These are phyloP conservation scores for Eupeodes luniger DNA, from an alignment of 2,888 invertebrate genomes.

Conservation along the genomic window DNA sequence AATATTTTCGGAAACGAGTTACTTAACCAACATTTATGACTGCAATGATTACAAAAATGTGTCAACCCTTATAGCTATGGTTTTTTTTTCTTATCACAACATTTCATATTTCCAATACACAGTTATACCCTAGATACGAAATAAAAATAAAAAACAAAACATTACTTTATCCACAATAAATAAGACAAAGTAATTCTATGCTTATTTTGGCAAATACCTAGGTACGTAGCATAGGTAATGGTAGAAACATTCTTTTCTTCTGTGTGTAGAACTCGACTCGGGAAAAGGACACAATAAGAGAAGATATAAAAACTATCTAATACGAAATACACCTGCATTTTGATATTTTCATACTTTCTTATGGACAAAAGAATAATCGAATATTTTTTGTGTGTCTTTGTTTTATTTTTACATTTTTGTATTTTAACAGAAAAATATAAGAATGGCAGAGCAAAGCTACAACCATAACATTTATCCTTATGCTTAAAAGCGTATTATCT, in stretches of 20 bases:
- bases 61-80: conserved; percentile 11
- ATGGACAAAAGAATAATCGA: conserved; percentile 69
- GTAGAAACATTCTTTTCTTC: no score
- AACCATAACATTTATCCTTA: conserved; percentile 72
- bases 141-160: conserved; percentile 44
- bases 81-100: conserved; percentile 47
- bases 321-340: conserved; percentile 64
- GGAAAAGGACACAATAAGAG: conserved; percentile 4
- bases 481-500: conserved; percentile 76
- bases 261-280: not conserved
- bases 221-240: not conserved
- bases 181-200: conserved; percentile 67
- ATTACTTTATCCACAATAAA: conserved; percentile 45
- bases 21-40: not conserved
- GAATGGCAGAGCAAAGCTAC: conserved; percentile 51
- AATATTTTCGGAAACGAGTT: no score
- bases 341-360: conserved; percentile 58
- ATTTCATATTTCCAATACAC: conserved; percentile 69
- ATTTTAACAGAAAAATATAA: conserved; percentile 46
- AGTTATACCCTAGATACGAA: conserved; percentile 26
- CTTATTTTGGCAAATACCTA: conserved; percentile 34
- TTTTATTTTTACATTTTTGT: conserved; percentile 14
- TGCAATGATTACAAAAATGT: conserved; percentile 13
- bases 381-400: conserved; percentile 19
- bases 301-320: conserved; percentile 32